Percentiles rank a stretch among this genome's conserved stretches.
Conservation (phyloP, 2,113 vertebrate genomes). For the Phaethon lepturus region DNA sequence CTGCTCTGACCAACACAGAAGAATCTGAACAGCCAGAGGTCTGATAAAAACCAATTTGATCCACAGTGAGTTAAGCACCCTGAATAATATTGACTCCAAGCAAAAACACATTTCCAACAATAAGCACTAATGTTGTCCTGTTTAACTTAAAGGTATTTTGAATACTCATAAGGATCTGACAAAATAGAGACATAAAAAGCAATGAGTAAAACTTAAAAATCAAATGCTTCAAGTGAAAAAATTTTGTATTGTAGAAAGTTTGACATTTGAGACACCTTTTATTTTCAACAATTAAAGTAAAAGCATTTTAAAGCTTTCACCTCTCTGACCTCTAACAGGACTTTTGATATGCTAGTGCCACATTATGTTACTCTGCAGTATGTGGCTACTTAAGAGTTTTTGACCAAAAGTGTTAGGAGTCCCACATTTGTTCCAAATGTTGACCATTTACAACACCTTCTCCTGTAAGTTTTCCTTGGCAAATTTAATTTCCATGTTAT, state of each 20-base stretch:
- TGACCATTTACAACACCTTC: not conserved
- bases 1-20: not conserved
- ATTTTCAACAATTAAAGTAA: not conserved
- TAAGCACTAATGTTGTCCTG: not conserved
- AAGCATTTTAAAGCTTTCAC: not conserved
- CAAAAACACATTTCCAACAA: not conserved
- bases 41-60: not conserved
- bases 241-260: not conserved
- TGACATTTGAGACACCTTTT: not conserved
- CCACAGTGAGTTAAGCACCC: not conserved
- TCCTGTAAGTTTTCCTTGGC: not conserved
- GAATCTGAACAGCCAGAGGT: not conserved
- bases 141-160: not conserved
- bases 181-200: not conserved
- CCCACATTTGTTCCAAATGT: not conserved
- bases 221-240: not conserved
- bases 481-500: not conserved
- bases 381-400: not conserved
- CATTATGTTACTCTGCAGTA: not conserved
- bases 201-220: not conserved
- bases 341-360: not conserved
- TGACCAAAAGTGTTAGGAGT: not conserved
- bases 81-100: not conserved
- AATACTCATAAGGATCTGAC: not conserved
- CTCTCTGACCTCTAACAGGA: not conserved